phyloP scores from a whole-genome alignment of 2,797 vertebrate species.

The Podargus strigoides region DNA sequence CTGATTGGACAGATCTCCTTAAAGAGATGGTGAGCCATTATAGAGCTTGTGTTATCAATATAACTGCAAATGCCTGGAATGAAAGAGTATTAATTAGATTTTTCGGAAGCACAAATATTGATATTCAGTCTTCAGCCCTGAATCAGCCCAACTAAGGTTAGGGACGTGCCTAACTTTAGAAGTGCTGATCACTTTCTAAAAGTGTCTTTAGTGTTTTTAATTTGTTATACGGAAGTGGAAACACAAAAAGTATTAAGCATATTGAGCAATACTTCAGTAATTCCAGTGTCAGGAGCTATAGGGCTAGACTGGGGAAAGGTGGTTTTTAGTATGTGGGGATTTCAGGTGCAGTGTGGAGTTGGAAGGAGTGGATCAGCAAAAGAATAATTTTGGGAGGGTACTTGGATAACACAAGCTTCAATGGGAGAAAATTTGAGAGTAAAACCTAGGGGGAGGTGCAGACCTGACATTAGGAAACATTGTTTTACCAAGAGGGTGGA shows the following conservation, averaged over 20 bases:
- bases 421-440: neutral
- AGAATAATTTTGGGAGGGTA: neutral
- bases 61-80: neutral
- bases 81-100: neutral
- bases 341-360: neutral
- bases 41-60: neutral
- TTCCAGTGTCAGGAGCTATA: neutral
- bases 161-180: neutral
- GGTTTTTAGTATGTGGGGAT: neutral
- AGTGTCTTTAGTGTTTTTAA: neutral
- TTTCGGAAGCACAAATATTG: neutral
- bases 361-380: neutral
- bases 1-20: neutral
- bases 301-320: neutral
- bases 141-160: neutral
- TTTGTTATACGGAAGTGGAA: neutral
- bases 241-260: neutral
- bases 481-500: no score
- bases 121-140: neutral
- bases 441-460: neutral
- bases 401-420: neutral
- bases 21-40: neutral
- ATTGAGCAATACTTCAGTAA: neutral
- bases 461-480: no score
- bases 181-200: neutral